Evolutionary conservation across 2,888 invertebrate genomes (phyloP), one percentile per base, ranked within the genome.

Genomic region (Timema cristinae): DNA sequence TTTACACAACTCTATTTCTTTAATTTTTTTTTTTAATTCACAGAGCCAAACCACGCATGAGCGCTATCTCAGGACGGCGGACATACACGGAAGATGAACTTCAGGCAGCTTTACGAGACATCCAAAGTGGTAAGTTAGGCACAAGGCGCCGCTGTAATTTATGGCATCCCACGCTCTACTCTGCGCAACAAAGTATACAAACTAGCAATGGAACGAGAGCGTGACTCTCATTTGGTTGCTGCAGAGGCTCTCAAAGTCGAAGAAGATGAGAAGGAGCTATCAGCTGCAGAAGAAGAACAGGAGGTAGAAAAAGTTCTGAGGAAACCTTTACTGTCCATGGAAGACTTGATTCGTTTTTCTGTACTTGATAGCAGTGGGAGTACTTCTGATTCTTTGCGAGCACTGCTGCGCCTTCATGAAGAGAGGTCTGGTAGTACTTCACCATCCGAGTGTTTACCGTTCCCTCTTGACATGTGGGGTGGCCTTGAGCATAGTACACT

Each of bases 81-180:
- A 90, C 92, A 70, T 98, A 98, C 86, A 95, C 95, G n/a, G 96
- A 97, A 78, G 95, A 95, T 79, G 97, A 98, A 83, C 88, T 98
- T 61, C 92, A 93, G 80, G 91, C 92, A 54, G 98, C 98, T n/a
- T 88, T 98, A 73, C 88, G 93, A 73, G 98, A 97, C 83, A 96
- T 98, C 80, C 92, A 95, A 82, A 92, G 92, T 77, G 97, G 97
- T 16, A 92, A 94, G 80, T 86, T 98, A 77, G 97, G 97, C 76
- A 96, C 97, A 7, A 86, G 97, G 66, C 87, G 97, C 98, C 9
- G 94, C 98, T 70, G 94, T 95, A 71, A 91, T 97, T 78, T 98
- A 98, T 84, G 96, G 97, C 78, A 97, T 98, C 81, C 98, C 98
- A 8, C 89, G 98, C 76, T 97, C 98, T 76, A 98, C 97, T 49